Evolutionary conservation across 2,797 vertebrate genomes (phyloP).

Genomic region (Catamblyrhynchus diadema): DNA sequence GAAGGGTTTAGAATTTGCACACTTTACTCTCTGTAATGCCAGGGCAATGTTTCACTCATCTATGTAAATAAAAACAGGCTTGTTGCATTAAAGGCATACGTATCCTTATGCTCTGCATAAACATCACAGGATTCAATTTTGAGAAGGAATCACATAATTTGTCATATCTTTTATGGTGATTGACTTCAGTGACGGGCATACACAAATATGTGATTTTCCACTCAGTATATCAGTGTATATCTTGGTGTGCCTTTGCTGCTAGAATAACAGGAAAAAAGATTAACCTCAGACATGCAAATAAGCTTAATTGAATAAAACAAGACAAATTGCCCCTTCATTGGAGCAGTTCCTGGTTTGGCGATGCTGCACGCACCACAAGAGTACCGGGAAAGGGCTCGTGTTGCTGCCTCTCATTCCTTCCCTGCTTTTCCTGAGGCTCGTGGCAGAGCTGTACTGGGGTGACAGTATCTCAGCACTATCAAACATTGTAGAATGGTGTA

Average conservation of each 20-base stretch:
- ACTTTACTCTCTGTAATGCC: slow-evolving; percentile 56
- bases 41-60: slow-evolving; percentile 62
- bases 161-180: slow-evolving; percentile 44
- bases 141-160: slow-evolving; percentile 48
- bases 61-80: slow-evolving; percentile 65
- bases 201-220: slow-evolving; percentile 50
- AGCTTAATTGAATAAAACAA: slow-evolving; percentile 19
- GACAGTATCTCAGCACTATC: neutral
- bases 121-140: slow-evolving; percentile 53
- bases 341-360: neutral
- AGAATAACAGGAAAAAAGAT: slow-evolving; percentile 30
- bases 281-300: slow-evolving; percentile 57
- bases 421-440: neutral
- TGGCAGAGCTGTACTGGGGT: neutral
- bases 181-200: slow-evolving; percentile 26
- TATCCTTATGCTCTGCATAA: slow-evolving; percentile 46
- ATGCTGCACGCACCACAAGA: neutral
- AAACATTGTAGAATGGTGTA: neutral
- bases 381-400: rapidly evolving
- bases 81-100: slow-evolving; percentile 49
- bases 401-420: neutral
- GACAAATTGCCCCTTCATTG: neutral
- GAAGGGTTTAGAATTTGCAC: slow-evolving; percentile 61
- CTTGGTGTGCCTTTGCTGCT: slow-evolving; percentile 2
- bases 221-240: neutral